These are phyloP conservation scores for Iguana delicatissima DNA, from an alignment of 2,797 vertebrate genomes.

Conservation along the genomic window DNA sequence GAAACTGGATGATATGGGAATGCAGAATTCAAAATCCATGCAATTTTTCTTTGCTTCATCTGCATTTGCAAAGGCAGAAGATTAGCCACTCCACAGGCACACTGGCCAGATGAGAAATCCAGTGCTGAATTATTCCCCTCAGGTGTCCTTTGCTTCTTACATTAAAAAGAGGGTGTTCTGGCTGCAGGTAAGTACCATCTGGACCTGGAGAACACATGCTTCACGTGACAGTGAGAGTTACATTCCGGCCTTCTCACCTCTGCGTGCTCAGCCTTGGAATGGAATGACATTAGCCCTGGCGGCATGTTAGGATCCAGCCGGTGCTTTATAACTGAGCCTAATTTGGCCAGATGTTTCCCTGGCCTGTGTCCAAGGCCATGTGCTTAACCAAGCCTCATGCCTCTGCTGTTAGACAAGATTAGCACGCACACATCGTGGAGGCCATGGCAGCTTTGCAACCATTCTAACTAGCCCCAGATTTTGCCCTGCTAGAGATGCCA, in stretches of 20 bases:
- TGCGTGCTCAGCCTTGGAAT: background rate
- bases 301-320: rapidly evolving
- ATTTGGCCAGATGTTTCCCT: background rate
- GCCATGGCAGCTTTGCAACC: background rate
- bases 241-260: background rate
- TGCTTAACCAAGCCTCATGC: background rate
- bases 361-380: background rate
- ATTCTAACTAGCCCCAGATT: background rate
- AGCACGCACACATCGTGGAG: background rate
- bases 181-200: slow-evolving; percentile 3
- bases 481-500: background rate
- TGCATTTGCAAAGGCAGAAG: background rate
- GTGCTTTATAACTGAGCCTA: background rate
- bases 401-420: background rate
- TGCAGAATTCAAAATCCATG: background rate
- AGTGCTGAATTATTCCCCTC: background rate
- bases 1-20: background rate
- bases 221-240: background rate
- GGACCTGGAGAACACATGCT: background rate
- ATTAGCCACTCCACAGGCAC: background rate
- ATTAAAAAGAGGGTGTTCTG: background rate
- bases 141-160: background rate
- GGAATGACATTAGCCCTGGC: background rate
- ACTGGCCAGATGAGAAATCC: background rate
- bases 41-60: background rate